Conservation (phyloP, 92 coral and sea anemone species). For the Epizoanthus illoricatus region DNA sequence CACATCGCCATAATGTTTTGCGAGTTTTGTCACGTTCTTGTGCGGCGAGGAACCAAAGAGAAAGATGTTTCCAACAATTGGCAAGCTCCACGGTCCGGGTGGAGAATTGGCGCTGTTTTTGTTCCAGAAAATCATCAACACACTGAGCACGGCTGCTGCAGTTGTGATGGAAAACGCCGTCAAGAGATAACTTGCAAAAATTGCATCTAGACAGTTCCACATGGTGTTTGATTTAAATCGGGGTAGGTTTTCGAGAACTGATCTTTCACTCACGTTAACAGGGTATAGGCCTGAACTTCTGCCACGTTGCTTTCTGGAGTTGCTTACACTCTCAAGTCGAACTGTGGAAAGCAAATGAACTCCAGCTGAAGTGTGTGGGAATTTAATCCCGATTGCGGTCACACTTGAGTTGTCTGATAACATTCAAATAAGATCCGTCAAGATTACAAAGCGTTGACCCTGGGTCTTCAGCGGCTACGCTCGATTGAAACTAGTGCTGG, state of each 20-base stretch:
- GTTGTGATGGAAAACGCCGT: conserved; percentile 45
- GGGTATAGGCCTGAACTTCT: neutral
- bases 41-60: conserved; percentile 89
- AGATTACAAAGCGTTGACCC: conserved; percentile 23
- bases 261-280: neutral
- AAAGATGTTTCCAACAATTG: conserved; percentile 88
- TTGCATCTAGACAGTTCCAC: conserved; percentile 32
- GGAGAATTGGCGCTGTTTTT: conserved; percentile 52
- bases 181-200: conserved; percentile 31
- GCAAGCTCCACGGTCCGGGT: conserved; percentile 93
- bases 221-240: neutral
- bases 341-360: conserved; percentile 29
- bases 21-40: conserved; percentile 82
- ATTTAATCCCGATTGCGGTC: conserved; percentile 14
- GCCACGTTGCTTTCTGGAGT: neutral
- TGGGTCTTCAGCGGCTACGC: conserved; percentile 19
- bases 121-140: conserved; percentile 20
- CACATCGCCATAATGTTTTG: conserved; percentile 88
- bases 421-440: conserved; percentile 38
- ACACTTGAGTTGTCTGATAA: conserved; percentile 35
- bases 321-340: neutral
- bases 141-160: conserved; percentile 35
- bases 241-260: neutral
- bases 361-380: conserved; percentile 24
- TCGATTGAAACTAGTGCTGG: conserved; percentile 4